phyloP scores from a whole-genome alignment of 2,888 invertebrate genomes.

The Omphaloscelis lunosa region DNA sequence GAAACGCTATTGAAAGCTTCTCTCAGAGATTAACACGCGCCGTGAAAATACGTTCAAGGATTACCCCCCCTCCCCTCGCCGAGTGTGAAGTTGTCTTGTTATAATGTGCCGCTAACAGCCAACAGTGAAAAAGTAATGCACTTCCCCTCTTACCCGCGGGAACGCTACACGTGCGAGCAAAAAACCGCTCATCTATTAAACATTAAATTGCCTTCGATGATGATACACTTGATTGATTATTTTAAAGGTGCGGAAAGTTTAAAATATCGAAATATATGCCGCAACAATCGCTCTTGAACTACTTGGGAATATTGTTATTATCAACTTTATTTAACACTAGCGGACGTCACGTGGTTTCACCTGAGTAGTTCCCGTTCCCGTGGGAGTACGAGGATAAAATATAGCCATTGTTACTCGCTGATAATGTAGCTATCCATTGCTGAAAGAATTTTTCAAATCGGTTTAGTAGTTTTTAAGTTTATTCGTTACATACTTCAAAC shows the following conservation, averaged over 20 bases:
- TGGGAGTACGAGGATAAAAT: too few relatives aligned
- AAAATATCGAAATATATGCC: neutral
- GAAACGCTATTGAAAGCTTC: conserved; percentile 89
- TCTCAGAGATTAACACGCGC: conserved; percentile 87
- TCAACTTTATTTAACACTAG: neutral
- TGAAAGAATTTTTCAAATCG: too few relatives aligned
- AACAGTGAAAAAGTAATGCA: conserved; percentile 75
- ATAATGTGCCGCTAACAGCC: conserved; percentile 73
- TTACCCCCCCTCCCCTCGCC: conserved; percentile 78
- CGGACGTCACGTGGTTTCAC: too few relatives aligned
- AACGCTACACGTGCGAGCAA: conserved; percentile 61
- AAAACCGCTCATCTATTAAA: conserved; percentile 37
- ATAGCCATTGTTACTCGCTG: too few relatives aligned
- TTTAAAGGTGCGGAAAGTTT: neutral
- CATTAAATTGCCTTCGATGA: conserved; percentile 34
- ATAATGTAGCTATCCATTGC: too few relatives aligned
- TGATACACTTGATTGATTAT: conserved; percentile 21
- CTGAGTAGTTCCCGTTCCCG: too few relatives aligned
- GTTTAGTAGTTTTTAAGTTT: too few relatives aligned
- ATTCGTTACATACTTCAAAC: too few relatives aligned
- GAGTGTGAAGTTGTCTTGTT: conserved; percentile 86
- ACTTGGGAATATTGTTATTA: neutral
- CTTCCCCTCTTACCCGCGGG: conserved; percentile 52
- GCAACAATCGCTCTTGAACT: neutral
- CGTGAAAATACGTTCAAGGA: conserved; percentile 88